phyloP scores from a whole-genome alignment of 2,113 vertebrate genomes.

The human (Homo sapiens) region DNA sequence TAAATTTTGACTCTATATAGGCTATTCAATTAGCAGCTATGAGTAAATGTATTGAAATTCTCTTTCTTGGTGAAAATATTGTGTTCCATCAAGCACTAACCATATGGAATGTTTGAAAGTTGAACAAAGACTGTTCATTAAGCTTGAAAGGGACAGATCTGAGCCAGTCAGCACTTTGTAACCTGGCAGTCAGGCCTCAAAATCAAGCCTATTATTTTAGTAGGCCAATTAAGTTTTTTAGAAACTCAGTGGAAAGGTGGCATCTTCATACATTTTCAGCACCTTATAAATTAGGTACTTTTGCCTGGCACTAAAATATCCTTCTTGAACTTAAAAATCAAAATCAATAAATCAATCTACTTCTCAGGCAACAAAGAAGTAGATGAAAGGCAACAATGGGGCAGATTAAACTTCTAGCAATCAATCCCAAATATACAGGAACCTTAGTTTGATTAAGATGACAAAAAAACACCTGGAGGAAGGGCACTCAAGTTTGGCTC shows the following conservation, averaged over 20 bases:
- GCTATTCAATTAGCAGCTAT: constrained; percentile 69
- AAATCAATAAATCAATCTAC: constrained; percentile 70
- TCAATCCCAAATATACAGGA: constrained; percentile 45
- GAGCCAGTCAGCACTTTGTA: constrained; percentile 77
- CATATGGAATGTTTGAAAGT: constrained; percentile 70
- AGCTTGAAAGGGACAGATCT: constrained; percentile 77
- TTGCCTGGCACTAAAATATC: constrained; percentile 74
- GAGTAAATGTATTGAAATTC: constrained; percentile 71
- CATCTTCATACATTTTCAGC: constrained; percentile 76
- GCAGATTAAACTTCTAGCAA: constrained; percentile 66
- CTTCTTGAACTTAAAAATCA: constrained; percentile 76
- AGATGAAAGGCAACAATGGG: constrained; percentile 67
- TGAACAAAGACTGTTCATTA: constrained; percentile 79
- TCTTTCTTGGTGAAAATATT: constrained; percentile 56
- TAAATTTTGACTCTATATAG: constrained; percentile 74
- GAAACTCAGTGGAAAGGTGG: constrained; percentile 72
- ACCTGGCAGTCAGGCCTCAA: constrained; percentile 73
- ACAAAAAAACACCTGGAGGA: background rate
- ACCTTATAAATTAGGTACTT: constrained; percentile 67
- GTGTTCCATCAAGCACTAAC: constrained; percentile 71
- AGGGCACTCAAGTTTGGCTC: background rate
- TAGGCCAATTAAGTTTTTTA: constrained; percentile 79
- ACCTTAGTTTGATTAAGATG: constrained; percentile 39
- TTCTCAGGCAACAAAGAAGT: constrained; percentile 51
- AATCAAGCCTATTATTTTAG: constrained; percentile 80